phyloP scores from a whole-genome alignment of 2,888 invertebrate species.

The Notodonta dromedarius region DNA sequence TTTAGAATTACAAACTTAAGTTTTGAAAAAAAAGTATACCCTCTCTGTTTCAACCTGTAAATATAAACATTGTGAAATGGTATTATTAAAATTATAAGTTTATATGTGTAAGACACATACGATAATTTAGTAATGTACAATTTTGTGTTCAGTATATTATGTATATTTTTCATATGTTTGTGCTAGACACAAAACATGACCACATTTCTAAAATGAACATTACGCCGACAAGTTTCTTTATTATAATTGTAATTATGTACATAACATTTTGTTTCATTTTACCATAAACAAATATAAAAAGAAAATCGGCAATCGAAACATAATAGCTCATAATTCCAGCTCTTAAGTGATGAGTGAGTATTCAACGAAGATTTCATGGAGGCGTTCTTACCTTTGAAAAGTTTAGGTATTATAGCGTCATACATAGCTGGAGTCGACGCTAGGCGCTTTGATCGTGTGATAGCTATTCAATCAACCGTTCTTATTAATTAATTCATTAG shows the following conservation, averaged over 20 bases:
- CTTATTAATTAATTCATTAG: slow-evolving; percentile 50
- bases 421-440: too few relatives aligned
- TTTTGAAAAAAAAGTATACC: too few relatives aligned
- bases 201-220: slow-evolving; percentile 18
- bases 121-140: slow-evolving; percentile 29
- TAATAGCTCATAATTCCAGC: too few relatives aligned
- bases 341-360: too few relatives aligned
- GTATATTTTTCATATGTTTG: slow-evolving; percentile 30
- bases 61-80: neutral
- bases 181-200: slow-evolving; percentile 44
- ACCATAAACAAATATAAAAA: neutral
- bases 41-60: too few relatives aligned
- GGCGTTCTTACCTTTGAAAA: too few relatives aligned
- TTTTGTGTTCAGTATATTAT: slow-evolving; percentile 12
- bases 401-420: too few relatives aligned
- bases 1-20: too few relatives aligned
- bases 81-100: slow-evolving; percentile 14
- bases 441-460: neutral
- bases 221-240: too few relatives aligned
- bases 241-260: slow-evolving; percentile 28
- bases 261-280: slow-evolving; percentile 28
- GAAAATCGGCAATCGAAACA: too few relatives aligned
- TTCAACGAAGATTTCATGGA: too few relatives aligned
- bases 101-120: slow-evolving; percentile 58
- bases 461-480: slow-evolving; percentile 43